Conservation (phyloP, 2,888 invertebrate genomes). For the Eulithis testata region DNA sequence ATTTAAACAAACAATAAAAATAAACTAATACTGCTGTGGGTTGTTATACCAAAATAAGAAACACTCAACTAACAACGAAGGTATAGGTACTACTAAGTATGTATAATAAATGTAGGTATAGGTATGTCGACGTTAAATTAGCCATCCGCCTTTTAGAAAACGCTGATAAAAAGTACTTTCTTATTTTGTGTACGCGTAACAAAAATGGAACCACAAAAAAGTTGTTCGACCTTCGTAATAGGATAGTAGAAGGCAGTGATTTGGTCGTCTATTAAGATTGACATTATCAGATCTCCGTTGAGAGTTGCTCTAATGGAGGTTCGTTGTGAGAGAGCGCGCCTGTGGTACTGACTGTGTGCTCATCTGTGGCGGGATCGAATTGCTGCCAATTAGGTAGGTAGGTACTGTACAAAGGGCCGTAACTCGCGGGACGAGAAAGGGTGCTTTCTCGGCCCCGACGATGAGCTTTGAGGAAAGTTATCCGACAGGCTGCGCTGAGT, state of each 20-base stretch:
- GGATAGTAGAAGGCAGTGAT: slow-evolving; percentile 23
- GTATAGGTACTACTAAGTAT: no score
- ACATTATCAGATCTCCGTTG: slow-evolving; percentile 29
- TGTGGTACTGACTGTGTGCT: slow-evolving; percentile 5
- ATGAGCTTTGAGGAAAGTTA: slow-evolving; percentile 15
- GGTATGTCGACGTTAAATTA: no score
- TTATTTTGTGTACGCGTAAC: neutral
- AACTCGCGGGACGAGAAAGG: slow-evolving; percentile 26
- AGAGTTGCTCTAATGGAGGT: slow-evolving; percentile 30
- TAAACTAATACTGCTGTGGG: no score
- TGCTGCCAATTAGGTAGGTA: slow-evolving; percentile 36
- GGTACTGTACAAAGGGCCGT: slow-evolving; percentile 25
- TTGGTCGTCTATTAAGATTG: slow-evolving; percentile 32
- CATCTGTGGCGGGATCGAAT: slow-evolving; percentile 30
- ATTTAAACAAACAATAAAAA: neutral
- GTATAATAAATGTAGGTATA: no score
- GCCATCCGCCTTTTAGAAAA: no score
- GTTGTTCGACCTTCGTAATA: slow-evolving; percentile 13
- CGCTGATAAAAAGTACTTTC: neutral
- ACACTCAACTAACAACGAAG: no score
- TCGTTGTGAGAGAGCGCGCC: slow-evolving; percentile 21
- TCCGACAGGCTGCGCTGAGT: neutral
- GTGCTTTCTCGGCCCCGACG: slow-evolving; percentile 4
- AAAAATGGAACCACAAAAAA: slow-evolving; percentile 9
- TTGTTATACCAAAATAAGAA: no score